Percentiles rank a stretch among this genome's conserved stretches.
phyloP scores from a whole-genome alignment of 2,888 invertebrate genomes.

The Spicauda simplicius region DNA sequence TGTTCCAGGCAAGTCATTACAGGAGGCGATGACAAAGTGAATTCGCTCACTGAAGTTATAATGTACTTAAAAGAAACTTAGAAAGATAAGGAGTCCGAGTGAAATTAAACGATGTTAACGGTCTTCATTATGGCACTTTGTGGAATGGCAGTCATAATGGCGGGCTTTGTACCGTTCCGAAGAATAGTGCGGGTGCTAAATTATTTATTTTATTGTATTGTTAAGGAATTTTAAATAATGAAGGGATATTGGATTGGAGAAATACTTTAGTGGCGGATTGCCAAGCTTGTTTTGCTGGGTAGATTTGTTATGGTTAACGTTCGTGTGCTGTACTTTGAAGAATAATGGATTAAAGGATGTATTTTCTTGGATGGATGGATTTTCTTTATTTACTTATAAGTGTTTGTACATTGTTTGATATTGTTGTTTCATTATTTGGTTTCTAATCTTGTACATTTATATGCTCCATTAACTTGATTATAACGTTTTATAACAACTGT shows the following conservation, averaged over 20 bases:
- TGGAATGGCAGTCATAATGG: constrained; percentile 26
- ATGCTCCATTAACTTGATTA: too few species aligned
- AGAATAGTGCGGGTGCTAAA: constrained; percentile 8
- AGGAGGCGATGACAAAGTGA: constrained; percentile 31
- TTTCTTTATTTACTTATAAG: too few species aligned
- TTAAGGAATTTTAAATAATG: neutral
- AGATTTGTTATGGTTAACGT: too few species aligned
- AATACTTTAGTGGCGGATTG: too few species aligned
- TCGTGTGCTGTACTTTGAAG: too few species aligned
- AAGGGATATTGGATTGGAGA: neutral
- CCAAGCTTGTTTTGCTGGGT: too few species aligned
- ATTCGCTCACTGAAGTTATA: constrained; percentile 33
- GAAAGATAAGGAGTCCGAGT: constrained; percentile 32
- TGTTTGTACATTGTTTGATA: too few species aligned
- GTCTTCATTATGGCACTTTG: constrained; percentile 25
- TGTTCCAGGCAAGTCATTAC: constrained; percentile 23
- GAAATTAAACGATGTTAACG: constrained; percentile 36
- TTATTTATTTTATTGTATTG: constrained; percentile 12
- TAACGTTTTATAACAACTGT: too few species aligned
- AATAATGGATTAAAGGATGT: too few species aligned
- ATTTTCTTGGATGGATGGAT: too few species aligned
- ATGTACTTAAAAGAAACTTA: constrained; percentile 35
- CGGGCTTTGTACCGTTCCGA: constrained; percentile 14
- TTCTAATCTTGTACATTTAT: too few species aligned
- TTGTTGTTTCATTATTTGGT: too few species aligned